Base-by-base conservation (phyloP, 92 coral and sea anemone species). In the Zoanthus solanderi region DNA sequence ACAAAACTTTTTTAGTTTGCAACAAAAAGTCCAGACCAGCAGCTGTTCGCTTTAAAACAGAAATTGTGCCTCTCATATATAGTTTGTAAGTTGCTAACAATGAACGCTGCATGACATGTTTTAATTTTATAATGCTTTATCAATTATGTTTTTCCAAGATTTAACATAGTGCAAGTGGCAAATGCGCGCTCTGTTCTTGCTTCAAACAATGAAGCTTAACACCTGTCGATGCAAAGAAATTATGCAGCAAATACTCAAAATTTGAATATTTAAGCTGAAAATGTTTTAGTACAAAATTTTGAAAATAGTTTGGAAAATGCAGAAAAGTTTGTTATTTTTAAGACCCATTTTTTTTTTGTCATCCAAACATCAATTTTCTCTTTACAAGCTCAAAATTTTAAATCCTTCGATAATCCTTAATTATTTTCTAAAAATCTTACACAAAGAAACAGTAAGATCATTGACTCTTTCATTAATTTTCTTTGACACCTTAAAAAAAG, bases 401-500 rank as follows among this genome's bases (percentile, higher is more conserved):
- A 50, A 50, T 7, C 9, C 54, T 47, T 50, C 9, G 54, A 50
- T 18, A 30, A 47, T 75, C 30, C 17, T 42, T 14, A 18, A 17
- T 61, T n/a, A 6, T 13, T 4, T 44, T 32, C 11, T 1, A 17
- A 12, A 66, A 63, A 47, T 31, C 23, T 8, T 15, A 23, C 56
- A 44, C 17, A 37, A 23, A 50, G 46, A 4, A 46, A n/a, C 42
- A 34, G 44, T 9, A 23, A 65, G 63, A 81, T 18, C 75, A 63
- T 29, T 68, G 18, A 11, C 66, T 66, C 46, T n/a, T 46, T 66
- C 71, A 81, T 81, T 81, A 81, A 81, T 66, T 81, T 81, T 37
- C 32, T 71, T 81, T 81, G 85, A 66, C 85, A 66, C 45, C 52
- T 69, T 6, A 30, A n/a, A 63, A 18, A 80, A 44, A 42, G 18